Evolutionary conservation across 2,888 invertebrate species (phyloP).

Genomic region (Lepidonotus clava): DNA sequence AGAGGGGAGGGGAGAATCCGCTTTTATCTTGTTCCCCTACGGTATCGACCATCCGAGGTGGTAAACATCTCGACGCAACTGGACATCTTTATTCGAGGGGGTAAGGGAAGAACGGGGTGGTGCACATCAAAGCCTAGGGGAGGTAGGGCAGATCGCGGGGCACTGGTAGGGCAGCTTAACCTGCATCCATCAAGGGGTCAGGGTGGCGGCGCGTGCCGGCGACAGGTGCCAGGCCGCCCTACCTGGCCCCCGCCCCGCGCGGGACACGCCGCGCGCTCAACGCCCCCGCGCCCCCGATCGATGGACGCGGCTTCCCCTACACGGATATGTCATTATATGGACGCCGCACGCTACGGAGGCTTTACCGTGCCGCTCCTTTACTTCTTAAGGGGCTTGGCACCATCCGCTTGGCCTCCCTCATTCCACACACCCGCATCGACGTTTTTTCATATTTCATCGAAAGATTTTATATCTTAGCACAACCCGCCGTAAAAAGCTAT

Average conservation of each 20-base stretch:
- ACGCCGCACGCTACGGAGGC: not conserved
- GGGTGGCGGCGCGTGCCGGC: not conserved
- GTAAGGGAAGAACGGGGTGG: not conserved
- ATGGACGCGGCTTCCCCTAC: not conserved
- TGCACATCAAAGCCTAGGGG: not conserved
- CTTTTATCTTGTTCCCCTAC: not conserved
- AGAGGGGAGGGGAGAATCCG: not conserved
- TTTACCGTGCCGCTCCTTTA: not conserved
- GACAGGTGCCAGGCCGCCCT: not conserved
- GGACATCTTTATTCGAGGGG: slow-evolving; percentile 17
- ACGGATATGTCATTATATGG: slow-evolving; percentile 44
- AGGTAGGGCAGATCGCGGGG: not conserved
- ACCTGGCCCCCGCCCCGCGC: not conserved
- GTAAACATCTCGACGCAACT: not conserved
- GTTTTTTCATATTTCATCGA: too few species aligned
- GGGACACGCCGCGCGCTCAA: not conserved
- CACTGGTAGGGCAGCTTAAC: not conserved
- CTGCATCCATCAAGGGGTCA: not conserved
- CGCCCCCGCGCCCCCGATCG: not conserved
- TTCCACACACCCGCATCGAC: too few species aligned
- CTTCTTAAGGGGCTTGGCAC: not conserved
- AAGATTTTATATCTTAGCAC: too few species aligned
- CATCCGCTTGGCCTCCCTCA: too few species aligned
- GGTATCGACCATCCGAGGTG: not conserved
- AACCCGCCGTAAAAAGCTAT: too few species aligned